phyloP scores from a whole-genome alignment of 2,113 vertebrate species.

The Microcebus jonahi region DNA sequence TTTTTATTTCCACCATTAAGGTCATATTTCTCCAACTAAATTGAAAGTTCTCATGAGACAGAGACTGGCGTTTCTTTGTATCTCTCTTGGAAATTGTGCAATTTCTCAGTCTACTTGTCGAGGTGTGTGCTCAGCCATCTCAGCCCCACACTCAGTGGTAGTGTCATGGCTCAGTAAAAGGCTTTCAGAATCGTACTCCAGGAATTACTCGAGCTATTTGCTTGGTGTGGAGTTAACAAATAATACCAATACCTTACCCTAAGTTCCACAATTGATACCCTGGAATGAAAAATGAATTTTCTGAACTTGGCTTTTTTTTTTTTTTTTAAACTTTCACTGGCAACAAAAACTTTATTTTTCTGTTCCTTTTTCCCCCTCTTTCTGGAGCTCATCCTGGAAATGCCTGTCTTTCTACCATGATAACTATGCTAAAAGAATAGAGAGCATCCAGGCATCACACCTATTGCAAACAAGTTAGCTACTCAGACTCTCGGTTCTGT shows the following conservation, averaged over 20 bases:
- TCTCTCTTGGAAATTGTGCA: not conserved
- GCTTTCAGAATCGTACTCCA: not conserved
- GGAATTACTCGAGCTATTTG: not conserved
- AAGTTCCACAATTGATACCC: not conserved
- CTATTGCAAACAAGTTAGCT: not conserved
- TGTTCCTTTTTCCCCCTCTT: not conserved
- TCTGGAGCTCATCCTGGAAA: not conserved
- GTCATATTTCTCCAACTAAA: not conserved
- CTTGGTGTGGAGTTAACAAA: not conserved
- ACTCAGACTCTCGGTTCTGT: not conserved
- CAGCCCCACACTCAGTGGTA: not conserved
- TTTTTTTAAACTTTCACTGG: not conserved
- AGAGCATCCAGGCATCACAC: not conserved
- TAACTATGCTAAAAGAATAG: not conserved
- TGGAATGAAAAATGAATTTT: constrained; percentile 32
- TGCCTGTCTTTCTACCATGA: not conserved
- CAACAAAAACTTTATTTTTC: not conserved
- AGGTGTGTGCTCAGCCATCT: not conserved
- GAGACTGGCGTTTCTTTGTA: not conserved
- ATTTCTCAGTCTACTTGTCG: not conserved
- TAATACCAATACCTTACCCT: not conserved
- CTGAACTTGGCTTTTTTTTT: not conserved
- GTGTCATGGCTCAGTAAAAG: not conserved
- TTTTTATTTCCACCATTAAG: not conserved
- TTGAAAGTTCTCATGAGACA: not conserved